These are phyloP conservation scores for Paraplagusia blochii DNA, from an alignment of 2,113 vertebrate species.

Conservation along the genomic window DNA sequence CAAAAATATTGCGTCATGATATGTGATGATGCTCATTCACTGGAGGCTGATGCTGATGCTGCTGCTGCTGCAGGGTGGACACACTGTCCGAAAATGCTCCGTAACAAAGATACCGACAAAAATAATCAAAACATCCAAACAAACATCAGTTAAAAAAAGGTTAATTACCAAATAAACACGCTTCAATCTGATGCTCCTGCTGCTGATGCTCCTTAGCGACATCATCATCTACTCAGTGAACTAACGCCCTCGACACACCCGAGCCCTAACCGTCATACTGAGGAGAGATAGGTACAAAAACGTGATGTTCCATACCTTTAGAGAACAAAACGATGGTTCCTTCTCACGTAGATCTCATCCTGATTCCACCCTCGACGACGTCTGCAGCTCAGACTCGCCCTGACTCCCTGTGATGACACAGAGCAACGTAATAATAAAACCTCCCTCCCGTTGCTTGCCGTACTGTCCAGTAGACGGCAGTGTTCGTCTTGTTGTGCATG, in stretches of 20 bases:
- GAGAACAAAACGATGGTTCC: constrained; percentile 11
- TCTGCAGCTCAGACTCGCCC: constrained; percentile 75
- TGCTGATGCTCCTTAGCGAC: neutral
- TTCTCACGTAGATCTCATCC: constrained; percentile 52
- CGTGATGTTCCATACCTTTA: constrained; percentile 34
- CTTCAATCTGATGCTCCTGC: constrained; percentile 13
- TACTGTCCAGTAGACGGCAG: constrained; percentile 15
- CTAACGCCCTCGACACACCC: constrained; percentile 8
- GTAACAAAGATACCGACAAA: neutral
- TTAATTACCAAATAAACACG: too few relatives aligned
- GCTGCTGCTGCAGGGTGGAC: constrained; percentile 8
- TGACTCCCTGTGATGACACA: constrained; percentile 61
- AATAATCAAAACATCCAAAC: too few relatives aligned
- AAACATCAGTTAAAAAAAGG: too few relatives aligned
- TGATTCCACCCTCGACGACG: constrained; percentile 46
- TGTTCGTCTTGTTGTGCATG: neutral
- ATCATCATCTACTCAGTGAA: constrained; percentile 11
- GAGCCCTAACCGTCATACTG: neutral
- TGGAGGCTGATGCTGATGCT: constrained; percentile 10
- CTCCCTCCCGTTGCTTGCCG: constrained; percentile 2
- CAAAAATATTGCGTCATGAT: constrained; percentile 68
- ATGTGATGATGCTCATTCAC: constrained; percentile 35
- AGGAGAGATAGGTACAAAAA: neutral
- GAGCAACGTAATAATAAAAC: constrained; percentile 46
- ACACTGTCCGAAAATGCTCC: neutral